phyloP scores from a whole-genome alignment of 2,113 vertebrate genomes.

The Psilopogon haemacephalus region DNA sequence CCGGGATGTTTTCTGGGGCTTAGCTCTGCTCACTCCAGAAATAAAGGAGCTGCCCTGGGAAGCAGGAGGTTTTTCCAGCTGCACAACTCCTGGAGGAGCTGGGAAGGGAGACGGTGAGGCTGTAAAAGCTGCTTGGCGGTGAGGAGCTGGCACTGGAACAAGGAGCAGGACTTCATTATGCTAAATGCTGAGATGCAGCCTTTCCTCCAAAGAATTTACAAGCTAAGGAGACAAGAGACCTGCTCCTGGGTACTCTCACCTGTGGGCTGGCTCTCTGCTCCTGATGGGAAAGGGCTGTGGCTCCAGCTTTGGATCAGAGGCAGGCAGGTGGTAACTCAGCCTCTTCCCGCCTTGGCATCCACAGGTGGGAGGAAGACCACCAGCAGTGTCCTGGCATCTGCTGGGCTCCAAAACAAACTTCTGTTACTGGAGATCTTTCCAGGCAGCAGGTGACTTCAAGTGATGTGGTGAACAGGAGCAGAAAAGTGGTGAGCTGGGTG shows the following conservation, averaged over 20 bases:
- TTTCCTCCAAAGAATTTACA: neutral
- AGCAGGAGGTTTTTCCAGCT: slow-evolving; percentile 15
- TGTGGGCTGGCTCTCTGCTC: neutral
- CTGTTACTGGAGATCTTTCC: neutral
- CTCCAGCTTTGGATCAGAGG: neutral
- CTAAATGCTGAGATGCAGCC: neutral
- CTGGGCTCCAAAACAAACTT: rapidly evolving
- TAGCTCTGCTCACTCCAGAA: neutral
- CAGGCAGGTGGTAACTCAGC: neutral
- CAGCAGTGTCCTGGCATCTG: neutral
- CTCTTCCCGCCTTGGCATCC: neutral
- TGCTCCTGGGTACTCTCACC: neutral
- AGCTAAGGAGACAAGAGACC: neutral
- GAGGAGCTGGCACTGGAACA: neutral
- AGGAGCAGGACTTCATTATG: neutral
- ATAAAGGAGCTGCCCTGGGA: neutral
- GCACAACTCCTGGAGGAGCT: neutral
- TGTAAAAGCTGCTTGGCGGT: neutral
- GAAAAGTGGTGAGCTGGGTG: neutral
- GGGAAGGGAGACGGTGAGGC: neutral
- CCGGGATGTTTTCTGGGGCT: neutral
- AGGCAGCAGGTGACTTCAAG: neutral
- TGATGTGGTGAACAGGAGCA: neutral
- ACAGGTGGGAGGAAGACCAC: neutral
- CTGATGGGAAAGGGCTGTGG: neutral